phyloP scores from a whole-genome alignment of 2,888 invertebrate genomes.

The Stramonita haemastoma region DNA sequence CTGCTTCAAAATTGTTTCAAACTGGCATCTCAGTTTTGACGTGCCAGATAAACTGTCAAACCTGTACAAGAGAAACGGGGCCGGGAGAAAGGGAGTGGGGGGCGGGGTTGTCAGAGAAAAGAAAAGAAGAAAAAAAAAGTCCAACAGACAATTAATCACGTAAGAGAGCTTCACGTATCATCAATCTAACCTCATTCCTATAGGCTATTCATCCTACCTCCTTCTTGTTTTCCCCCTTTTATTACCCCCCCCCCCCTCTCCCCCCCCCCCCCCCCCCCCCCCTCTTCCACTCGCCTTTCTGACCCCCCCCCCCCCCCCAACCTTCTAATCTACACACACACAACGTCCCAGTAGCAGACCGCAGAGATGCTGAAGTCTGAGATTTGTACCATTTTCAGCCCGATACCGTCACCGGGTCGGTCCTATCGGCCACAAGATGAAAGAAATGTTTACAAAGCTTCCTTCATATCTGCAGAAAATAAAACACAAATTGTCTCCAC shows the following conservation, averaged over 20 bases:
- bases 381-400: neutral
- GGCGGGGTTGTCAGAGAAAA: neutral
- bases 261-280: neutral
- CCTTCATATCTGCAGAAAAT: neutral
- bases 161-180: no score
- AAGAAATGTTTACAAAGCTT: constrained; percentile 24
- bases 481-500: constrained; percentile 18
- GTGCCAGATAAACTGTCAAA: no score
- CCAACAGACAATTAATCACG: neutral
- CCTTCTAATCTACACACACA: neutral
- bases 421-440: constrained; percentile 7
- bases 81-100: neutral
- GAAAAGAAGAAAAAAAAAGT: neutral
- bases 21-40: no score
- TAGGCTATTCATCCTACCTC: no score
- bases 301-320: neutral
- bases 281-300: no score
- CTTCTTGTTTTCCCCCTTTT: no score
- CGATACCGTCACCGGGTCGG: neutral
- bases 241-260: neutral
- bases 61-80: neutral
- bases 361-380: neutral
- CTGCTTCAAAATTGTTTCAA: no score
- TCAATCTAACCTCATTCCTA: no score
- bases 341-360: neutral